Evolutionary conservation across 2,797 vertebrate species (phyloP).

Genomic region (Gambusia yucatana): DNA sequence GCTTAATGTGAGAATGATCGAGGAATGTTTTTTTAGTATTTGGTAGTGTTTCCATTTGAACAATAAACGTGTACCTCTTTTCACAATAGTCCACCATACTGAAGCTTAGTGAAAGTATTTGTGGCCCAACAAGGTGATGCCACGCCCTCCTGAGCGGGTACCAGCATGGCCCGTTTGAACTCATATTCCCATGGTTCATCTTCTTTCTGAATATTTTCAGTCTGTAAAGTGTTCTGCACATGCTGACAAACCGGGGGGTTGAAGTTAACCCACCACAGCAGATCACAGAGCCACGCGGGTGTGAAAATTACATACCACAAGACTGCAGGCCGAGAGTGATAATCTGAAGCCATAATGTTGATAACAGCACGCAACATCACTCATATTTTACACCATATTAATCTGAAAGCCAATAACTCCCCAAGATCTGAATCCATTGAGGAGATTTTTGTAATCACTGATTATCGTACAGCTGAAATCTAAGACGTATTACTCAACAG

Average conservation of each 20-base stretch:
- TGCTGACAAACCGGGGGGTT: not conserved
- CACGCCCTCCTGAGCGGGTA: not conserved
- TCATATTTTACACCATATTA: not conserved
- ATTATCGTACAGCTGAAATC: not conserved
- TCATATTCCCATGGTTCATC: not conserved
- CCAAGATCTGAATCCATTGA: not conserved
- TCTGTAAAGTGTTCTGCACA: not conserved
- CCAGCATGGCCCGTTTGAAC: not conserved
- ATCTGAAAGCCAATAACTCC: not conserved
- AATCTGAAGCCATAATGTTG: not conserved
- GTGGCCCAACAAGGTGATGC: not conserved
- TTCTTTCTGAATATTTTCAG: not conserved
- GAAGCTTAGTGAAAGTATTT: not conserved
- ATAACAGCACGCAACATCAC: not conserved
- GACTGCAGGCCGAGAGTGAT: not conserved
- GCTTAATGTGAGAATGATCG: not conserved
- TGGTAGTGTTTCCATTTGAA: not conserved
- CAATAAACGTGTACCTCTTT: not conserved
- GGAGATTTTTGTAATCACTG: not conserved
- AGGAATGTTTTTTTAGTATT: not conserved
- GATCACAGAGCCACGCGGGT: not conserved
- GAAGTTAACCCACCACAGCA: not conserved
- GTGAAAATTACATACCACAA: not conserved
- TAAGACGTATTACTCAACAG: not conserved
- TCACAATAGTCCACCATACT: not conserved